Base-by-base conservation (phyloP, 2,797 vertebrate genomes). In the Choloepus didactylus region DNA sequence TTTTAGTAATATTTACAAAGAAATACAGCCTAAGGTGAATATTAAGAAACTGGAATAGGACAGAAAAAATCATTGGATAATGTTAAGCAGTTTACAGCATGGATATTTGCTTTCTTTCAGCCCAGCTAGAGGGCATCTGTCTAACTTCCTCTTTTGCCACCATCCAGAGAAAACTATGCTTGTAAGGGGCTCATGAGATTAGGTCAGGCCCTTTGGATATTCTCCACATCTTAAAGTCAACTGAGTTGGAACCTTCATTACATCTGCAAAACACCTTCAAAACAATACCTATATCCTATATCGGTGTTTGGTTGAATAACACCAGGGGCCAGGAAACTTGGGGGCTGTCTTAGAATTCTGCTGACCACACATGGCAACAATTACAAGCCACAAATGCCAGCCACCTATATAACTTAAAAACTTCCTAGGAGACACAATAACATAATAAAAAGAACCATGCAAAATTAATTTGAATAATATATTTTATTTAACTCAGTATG, bases 1-100 rank as follows among this genome's bases (percentile, higher is more conserved):
- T 76, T 86, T 95, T 93, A 64, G 56, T 73, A 66, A 6, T 27
- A 86, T 75, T 81, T 91, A 85, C 11, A 95, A 94, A 95, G 66
- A 83, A 64, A 19, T 56, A 19, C 62, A 67, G 25, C 5, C 35
- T 91, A 56, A 54, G 70, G 9, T 46, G 29, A 92, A 86, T 79
- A 93, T 46, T 77, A 29, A 80, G 79, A 95, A 86, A 81, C 67
- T 54, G 14, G 15, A 90, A 96, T 96, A 64, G 70, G 27, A 49
- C 69, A 86, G 35, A 31, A 92, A 92, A 92, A 77, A 29, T 12
- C 82, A 73, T 25, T 81, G 41, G 21, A 60, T 41, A 60, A 69
- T 60, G 46, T 72, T 76, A 70, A 56, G 18, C 31, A 82, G 29
- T 19, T 75, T 64, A 66, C 9, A 67, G 25, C 27, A 15, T 59